These are phyloP conservation scores for Temnothorax ravouxi DNA, from an alignment of 2,888 invertebrate genomes.

Conservation along the genomic window DNA sequence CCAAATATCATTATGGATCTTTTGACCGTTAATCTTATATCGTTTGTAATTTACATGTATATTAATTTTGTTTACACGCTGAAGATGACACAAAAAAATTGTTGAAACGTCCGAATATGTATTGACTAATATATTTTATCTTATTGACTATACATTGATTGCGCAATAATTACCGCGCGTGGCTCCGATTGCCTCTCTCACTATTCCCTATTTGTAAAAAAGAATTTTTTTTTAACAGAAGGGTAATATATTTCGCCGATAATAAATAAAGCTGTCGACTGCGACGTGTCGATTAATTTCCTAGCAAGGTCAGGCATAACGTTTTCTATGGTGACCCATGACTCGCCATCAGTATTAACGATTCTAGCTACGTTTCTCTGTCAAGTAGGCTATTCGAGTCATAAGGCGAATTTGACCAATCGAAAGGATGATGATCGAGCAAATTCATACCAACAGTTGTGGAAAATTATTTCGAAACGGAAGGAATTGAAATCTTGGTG, in stretches of 20 bases:
- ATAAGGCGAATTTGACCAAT: conserved; percentile 39
- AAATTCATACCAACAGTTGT: neutral
- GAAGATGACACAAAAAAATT: too few relatives aligned
- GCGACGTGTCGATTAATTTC: conserved; percentile 37
- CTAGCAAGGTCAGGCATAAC: conserved; percentile 10
- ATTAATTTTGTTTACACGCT: too few relatives aligned
- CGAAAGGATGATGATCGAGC: neutral
- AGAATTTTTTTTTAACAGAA: neutral
- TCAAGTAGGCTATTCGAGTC: conserved; percentile 37
- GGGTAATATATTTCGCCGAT: conserved; percentile 6
- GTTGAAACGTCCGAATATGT: too few relatives aligned
- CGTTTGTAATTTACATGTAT: too few relatives aligned
- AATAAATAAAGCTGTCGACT: conserved; percentile 9
- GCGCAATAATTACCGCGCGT: too few relatives aligned
- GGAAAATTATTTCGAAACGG: conserved; percentile 24
- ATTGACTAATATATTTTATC: too few relatives aligned
- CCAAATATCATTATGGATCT: too few relatives aligned
- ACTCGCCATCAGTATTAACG: conserved; percentile 21
- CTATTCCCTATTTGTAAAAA: neutral
- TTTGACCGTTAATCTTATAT: too few relatives aligned
- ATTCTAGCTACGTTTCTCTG: conserved; percentile 33
- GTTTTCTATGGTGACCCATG: conserved; percentile 24
- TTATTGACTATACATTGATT: too few relatives aligned
- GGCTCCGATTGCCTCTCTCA: too few relatives aligned
- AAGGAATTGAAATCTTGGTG: neutral